Base-by-base conservation (phyloP, 2,888 invertebrate species). In the Hirtodrosophila trivittata region DNA sequence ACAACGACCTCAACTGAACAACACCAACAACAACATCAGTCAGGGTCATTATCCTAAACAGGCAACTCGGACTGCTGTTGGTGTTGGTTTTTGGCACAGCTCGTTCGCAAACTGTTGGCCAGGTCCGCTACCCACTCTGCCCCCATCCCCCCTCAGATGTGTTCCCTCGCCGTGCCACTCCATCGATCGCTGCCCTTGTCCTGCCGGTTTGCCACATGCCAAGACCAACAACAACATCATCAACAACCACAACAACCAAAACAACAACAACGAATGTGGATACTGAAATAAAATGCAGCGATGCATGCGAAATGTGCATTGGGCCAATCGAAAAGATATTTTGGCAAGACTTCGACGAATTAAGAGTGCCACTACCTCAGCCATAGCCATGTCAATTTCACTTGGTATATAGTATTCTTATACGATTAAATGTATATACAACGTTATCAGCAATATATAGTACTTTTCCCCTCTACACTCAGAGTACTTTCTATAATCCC, bases 31-130 rank as follows among this genome's bases (percentile, higher is more conserved):
- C 12, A 3, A 16, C 21, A 12, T 7, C 51, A 56, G 52, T 60
- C 82, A 82, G 78, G 82, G 77, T 82, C 77, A 82, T 82, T 77
- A 82, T 77, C 78, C 77, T 66, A 72, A 77, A 65, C 62, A 52
- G 75, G 75, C 75, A 57, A 54, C 51, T 55, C 38, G 46, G 12
- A n/a, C 13, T 35, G 13, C 41, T 46, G 10, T 14, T 41, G 30
- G 10, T 21, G 28, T 12, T 25, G 35, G 4, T 60, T 51, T 65
- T 62, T 68, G 69, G 71, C 72, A 56, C 63, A 39, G 49, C 58
- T 45, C 55, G 50, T 33, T 51, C 28, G 26, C 43, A 28, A 25
- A 45, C 38, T 35, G 47, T 49, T 6, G 57, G 52, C 66, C 64
- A 66, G 50, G 54, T 59, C 14, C 35, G 41, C 42, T 50, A 52